Percentiles rank a stretch among this genome's conserved stretches.
Evolutionary conservation across 2,888 invertebrate genomes (phyloP).

Genomic region (Pherbina coryleti): DNA sequence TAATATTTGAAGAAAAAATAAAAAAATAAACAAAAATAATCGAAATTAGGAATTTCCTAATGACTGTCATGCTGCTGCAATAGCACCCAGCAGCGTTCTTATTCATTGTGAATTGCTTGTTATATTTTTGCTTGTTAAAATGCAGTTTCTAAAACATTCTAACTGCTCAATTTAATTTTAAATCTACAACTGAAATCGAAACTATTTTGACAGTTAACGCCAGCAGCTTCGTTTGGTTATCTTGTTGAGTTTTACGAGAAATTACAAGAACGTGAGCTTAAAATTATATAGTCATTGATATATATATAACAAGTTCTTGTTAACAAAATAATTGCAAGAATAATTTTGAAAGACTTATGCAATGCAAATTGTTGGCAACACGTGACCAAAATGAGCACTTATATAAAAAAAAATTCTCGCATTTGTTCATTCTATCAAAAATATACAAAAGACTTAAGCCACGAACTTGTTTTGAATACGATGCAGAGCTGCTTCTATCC

Average conservation of each 20-base stretch:
- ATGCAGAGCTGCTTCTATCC: neutral
- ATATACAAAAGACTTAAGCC: neutral
- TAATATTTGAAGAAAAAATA: no score
- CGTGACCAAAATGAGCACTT: neutral
- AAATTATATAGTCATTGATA: neutral
- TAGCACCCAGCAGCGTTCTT: neutral
- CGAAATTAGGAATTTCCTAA: neutral
- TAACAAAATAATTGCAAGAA: neutral
- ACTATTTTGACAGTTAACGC: neutral
- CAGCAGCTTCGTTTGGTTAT: neutral
- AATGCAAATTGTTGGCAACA: neutral
- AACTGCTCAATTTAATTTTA: neutral
- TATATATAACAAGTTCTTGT: neutral
- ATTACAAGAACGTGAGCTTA: constrained; percentile 12
- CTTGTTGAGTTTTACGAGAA: neutral
- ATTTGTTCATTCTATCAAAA: neutral
- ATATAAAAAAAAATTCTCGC: neutral
- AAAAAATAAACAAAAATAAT: no score
- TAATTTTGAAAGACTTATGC: neutral
- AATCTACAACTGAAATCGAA: neutral
- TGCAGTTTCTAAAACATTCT: neutral
- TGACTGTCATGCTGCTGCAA: neutral
- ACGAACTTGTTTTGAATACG: neutral
- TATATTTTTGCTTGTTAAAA: neutral
- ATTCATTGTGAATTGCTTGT: neutral